Evolutionary conservation across 2,888 invertebrate genomes (phyloP).

Genomic region (Pristionchus arcanus): DNA sequence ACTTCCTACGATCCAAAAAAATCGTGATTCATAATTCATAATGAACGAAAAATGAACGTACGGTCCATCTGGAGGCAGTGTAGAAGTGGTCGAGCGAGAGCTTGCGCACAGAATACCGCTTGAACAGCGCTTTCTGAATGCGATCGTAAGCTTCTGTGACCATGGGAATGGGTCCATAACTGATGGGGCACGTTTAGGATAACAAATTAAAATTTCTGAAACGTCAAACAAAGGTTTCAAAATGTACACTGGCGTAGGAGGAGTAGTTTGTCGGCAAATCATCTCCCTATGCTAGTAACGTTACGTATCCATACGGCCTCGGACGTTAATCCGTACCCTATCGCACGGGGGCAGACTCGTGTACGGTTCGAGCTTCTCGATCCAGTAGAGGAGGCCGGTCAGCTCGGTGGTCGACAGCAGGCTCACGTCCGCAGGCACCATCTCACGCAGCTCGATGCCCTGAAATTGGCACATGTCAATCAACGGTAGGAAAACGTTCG

Average conservation of each 20-base stretch:
- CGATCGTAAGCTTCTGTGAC: neutral
- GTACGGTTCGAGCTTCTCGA: constrained; percentile 74
- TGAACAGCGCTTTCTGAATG: constrained; percentile 62
- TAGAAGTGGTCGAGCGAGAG: constrained; percentile 76
- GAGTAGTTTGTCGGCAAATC: too few relatives aligned
- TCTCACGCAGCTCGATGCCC: constrained; percentile 63
- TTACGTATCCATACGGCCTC: too few relatives aligned
- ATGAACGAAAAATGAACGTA: neutral
- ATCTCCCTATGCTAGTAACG: too few relatives aligned
- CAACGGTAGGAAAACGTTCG: too few relatives aligned
- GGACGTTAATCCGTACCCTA: constrained; percentile 59
- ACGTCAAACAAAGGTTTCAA: too few relatives aligned
- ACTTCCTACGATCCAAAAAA: too few relatives aligned
- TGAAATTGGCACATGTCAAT: neutral
- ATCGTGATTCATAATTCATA: too few relatives aligned
- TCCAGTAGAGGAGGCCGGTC: constrained; percentile 75
- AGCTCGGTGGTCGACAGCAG: constrained; percentile 72
- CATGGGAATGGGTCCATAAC: too few relatives aligned
- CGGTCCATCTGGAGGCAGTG: constrained; percentile 71
- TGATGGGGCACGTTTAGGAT: too few relatives aligned
- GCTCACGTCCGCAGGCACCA: constrained; percentile 73
- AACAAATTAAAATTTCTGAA: too few relatives aligned
- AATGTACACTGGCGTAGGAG: too few relatives aligned
- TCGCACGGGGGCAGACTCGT: constrained; percentile 64
- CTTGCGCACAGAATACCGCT: constrained; percentile 74